Base-by-base conservation (phyloP, 2,113 vertebrate species). In the Elephas maximus region DNA sequence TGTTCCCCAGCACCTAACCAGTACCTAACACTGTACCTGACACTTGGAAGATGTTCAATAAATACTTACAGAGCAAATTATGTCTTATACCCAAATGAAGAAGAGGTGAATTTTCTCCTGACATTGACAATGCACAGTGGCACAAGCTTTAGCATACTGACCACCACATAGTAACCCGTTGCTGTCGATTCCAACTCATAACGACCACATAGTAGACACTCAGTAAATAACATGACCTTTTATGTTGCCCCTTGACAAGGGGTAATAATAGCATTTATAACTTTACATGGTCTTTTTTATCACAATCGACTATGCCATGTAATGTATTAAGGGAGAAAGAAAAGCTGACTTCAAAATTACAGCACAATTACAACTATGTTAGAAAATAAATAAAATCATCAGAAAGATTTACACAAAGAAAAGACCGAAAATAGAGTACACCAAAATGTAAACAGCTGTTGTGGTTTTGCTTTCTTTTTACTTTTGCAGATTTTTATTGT, bases 141-240 rank as follows among this genome's bases (percentile, higher is more conserved):
- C 53, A 76, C 62, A 51, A 51, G 53, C 87, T 94, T 90, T 92
- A 92, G 62, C 84, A 81, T 84, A 86, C 62, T 79, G 17, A 69
- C 44, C 92, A 76, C 78, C 84, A 93, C 45, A 78, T 41, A 94
- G 30, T 79, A 93, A 37, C 37, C 37, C 37, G 37, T 53, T 12
- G 7, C 53, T 80, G 17, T 62, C 37, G 37, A 37, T 37, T 37
- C 37, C 37, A 37, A 37, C 37, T 37, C 37, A 37, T 37, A 37
- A 37, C 41, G 91, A 76, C 78, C 84, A 93, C 45, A 78, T 41
- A 94, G 30, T 79, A 93, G 65, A 86, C 24, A 41, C 23, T 94
- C 65, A 96, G 8, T 95, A 91, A 86, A 95, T 91, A 97, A 90
- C 45, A 15, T 41, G 20, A 93, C 41, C 28, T 97, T 89, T 96